Evolutionary conservation across 2,797 vertebrate species (phyloP).

Genomic region (Mastacembelus armatus): DNA sequence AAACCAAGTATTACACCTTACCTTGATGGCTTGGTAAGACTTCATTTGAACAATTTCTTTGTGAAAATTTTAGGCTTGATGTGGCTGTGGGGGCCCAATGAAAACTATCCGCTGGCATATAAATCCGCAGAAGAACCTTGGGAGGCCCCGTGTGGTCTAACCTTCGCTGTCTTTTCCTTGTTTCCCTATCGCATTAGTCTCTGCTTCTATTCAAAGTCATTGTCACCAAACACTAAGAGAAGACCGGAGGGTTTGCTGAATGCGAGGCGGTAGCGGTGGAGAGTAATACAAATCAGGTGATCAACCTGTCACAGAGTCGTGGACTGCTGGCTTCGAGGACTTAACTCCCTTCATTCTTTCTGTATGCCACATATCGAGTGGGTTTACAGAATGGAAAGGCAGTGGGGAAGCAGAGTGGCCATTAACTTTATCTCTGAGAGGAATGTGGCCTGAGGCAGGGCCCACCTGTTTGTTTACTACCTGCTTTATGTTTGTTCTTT

Average conservation of each 20-base stretch:
- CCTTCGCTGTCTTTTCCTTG: slow-evolving; percentile 60
- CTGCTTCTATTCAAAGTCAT: slow-evolving; percentile 71
- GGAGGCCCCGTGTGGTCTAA: slow-evolving; percentile 71
- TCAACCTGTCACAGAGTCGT: slow-evolving; percentile 68
- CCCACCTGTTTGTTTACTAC: slow-evolving; percentile 68
- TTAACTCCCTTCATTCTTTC: slow-evolving; percentile 70
- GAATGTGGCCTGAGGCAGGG: slow-evolving; percentile 60
- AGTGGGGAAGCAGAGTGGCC: slow-evolving; percentile 42
- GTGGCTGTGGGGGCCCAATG: slow-evolving; percentile 39
- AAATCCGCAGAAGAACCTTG: slow-evolving; percentile 71
- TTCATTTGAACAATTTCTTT: slow-evolving; percentile 72
- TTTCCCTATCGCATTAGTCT: slow-evolving; percentile 58
- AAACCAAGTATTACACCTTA: slow-evolving; percentile 72
- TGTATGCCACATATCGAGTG: slow-evolving; percentile 51
- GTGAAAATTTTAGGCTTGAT: slow-evolving; percentile 70
- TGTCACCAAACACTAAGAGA: slow-evolving; percentile 58
- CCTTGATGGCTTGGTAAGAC: slow-evolving; percentile 72
- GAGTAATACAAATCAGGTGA: slow-evolving; percentile 75
- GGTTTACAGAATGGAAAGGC: slow-evolving; percentile 49
- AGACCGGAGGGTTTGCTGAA: slow-evolving; percentile 33
- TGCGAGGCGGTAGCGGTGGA: too few species aligned
- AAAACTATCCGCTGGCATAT: slow-evolving; percentile 60
- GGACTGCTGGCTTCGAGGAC: slow-evolving; percentile 59
- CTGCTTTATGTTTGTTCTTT: slow-evolving; percentile 58
- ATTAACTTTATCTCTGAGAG: slow-evolving; percentile 67